Percentiles rank a stretch among this genome's conserved stretches.
Evolutionary conservation across 2,797 vertebrate genomes (phyloP).

Genomic region (Poliocrania exsul): DNA sequence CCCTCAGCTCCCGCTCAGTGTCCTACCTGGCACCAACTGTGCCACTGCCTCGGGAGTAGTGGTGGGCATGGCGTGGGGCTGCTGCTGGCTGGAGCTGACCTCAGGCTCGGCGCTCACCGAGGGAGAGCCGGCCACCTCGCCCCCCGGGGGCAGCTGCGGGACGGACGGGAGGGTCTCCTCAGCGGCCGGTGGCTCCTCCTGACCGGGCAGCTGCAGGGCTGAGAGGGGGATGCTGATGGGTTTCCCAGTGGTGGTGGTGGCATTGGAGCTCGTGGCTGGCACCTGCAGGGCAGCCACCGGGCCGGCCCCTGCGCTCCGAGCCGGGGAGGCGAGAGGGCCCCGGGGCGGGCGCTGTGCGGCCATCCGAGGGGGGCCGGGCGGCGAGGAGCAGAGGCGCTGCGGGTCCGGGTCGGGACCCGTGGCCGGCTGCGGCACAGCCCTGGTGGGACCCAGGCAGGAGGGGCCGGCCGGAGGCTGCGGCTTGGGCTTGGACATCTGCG

Average conservation of each 20-base stretch:
- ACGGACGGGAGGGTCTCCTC: constrained; percentile 76
- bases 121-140: constrained; percentile 75
- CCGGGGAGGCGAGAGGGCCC: constrained; percentile 70
- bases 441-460: constrained; percentile 68
- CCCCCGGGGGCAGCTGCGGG: constrained; percentile 62
- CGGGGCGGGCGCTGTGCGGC: constrained; percentile 67
- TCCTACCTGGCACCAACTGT: constrained; percentile 84
- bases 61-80: constrained; percentile 57
- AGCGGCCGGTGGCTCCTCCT: constrained; percentile 73
- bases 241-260: constrained; percentile 26
- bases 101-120: constrained; percentile 80
- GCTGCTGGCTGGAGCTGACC: constrained; percentile 86
- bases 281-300: constrained; percentile 70
- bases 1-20: fast-evolving
- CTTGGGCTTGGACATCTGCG: constrained; percentile 81
- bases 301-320: constrained; percentile 46
- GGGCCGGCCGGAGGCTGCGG: constrained; percentile 66
- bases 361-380: constrained; percentile 51
- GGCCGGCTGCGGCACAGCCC: constrained; percentile 35
- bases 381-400: constrained; percentile 71
- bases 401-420: constrained; percentile 69
- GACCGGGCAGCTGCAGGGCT: constrained; percentile 80
- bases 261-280: constrained; percentile 79
- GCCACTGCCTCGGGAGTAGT: constrained; percentile 69
- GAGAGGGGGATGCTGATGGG: constrained; percentile 81